Percentiles rank a stretch among this genome's conserved stretches.
These are phyloP conservation scores for Neomicropteryx cornuta DNA, from an alignment of 1,140 invertebrate species.

Conservation along the genomic window DNA sequence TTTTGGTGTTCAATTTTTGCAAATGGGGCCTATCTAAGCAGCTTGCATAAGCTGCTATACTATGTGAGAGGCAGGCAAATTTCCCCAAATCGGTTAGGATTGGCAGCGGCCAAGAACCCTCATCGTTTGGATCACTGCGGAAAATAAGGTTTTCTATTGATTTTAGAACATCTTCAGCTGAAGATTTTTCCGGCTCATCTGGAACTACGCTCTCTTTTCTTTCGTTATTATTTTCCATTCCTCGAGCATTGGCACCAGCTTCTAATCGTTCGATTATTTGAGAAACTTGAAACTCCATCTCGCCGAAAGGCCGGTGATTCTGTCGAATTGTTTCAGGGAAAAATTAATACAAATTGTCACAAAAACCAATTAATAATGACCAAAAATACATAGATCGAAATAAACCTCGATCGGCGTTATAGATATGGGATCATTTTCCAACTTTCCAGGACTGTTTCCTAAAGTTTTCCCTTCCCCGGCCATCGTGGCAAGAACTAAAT, in stretches of 20 bases:
- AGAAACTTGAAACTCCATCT: conserved; percentile 53
- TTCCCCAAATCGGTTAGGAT: conserved; percentile 34
- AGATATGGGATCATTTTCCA: conserved; percentile 24
- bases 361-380: conserved; percentile 1
- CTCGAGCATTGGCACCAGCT: conserved; percentile 42
- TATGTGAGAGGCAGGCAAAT: conserved; percentile 54
- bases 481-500: conserved; percentile 34
- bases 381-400: background rate
- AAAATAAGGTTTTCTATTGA: conserved; percentile 12
- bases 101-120: conserved; percentile 11
- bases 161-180: conserved; percentile 34
- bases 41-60: conserved; percentile 55
- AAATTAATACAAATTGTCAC: conserved; percentile 6
- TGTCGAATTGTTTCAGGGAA: too few relatives aligned
- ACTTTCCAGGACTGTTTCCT: too few relatives aligned
- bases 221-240: conserved; percentile 25
- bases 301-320: conserved; percentile 38
- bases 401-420: conserved; percentile 24
- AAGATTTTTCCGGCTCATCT: conserved; percentile 32
- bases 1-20: conserved; percentile 49
- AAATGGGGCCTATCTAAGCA: conserved; percentile 51
- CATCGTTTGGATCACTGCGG: conserved; percentile 11
- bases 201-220: conserved; percentile 28
- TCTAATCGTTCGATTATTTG: conserved; percentile 52
- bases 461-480: too few relatives aligned